phyloP scores from a whole-genome alignment of 2,113 vertebrate species.

The Mugil cephalus region DNA sequence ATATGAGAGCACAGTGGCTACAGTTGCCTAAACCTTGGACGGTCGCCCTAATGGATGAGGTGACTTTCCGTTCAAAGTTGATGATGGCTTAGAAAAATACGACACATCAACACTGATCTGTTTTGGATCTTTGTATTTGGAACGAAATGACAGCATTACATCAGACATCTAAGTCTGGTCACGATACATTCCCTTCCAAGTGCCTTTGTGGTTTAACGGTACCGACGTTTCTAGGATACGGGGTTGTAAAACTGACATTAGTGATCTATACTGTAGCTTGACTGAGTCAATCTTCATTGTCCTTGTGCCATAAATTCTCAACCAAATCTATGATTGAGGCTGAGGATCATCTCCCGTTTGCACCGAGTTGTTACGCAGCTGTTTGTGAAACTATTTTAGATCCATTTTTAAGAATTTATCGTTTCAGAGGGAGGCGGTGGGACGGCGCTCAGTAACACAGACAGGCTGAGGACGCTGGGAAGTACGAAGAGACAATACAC shows the following conservation, averaged over 20 bases:
- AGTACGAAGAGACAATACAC: background rate
- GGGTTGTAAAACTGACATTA: background rate
- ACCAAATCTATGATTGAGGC: background rate
- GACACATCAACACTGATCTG: too few relatives aligned
- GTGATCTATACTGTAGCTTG: too few relatives aligned
- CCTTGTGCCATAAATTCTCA: background rate
- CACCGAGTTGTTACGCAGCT: background rate
- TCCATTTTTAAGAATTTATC: too few relatives aligned
- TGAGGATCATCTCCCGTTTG: background rate
- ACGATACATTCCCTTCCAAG: background rate
- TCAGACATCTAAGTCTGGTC: too few relatives aligned
- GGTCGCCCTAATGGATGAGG: slow-evolving; percentile 1
- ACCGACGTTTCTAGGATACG: background rate
- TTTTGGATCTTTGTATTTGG: too few relatives aligned
- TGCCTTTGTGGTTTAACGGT: background rate
- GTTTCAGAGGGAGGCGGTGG: background rate
- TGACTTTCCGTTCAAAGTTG: background rate
- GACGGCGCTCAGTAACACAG: too few relatives aligned
- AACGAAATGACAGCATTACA: too few relatives aligned
- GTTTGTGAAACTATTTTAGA: background rate
- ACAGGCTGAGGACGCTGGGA: background rate
- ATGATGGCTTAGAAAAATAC: too few relatives aligned
- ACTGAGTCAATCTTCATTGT: background rate
- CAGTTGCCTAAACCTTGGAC: background rate
- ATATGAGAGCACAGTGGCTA: background rate